Conservation (phyloP, 2,888 invertebrate genomes). For the Graphium colonna region DNA sequence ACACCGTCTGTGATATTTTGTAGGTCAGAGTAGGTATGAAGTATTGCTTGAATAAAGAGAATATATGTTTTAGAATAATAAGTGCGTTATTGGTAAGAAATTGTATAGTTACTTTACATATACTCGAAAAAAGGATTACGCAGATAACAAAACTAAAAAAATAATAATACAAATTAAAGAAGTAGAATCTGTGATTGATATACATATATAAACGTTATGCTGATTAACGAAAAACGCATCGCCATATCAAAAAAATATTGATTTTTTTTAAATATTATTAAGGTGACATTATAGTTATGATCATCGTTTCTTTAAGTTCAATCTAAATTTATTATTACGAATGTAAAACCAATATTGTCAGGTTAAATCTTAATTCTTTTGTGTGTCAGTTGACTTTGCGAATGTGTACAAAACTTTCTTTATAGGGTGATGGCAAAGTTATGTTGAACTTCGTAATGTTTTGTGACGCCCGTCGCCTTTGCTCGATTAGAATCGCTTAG, state of each 20-base stretch:
- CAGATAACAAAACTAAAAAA: conserved; percentile 47
- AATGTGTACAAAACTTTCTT: background rate
- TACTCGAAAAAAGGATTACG: conserved; percentile 54
- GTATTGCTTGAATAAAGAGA: conserved; percentile 74
- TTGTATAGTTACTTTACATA: conserved; percentile 60
- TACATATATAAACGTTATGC: conserved; percentile 71
- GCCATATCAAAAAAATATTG: conserved; percentile 74
- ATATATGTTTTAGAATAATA: conserved; percentile 73
- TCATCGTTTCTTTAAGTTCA: conserved; percentile 39
- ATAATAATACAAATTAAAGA: conserved; percentile 57
- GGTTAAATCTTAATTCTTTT: background rate
- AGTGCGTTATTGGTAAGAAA: conserved; percentile 72
- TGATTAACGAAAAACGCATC: conserved; percentile 63
- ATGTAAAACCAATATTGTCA: conserved; percentile 2
- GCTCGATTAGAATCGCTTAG: conserved; percentile 1
- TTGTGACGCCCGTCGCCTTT: background rate
- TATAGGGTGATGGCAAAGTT: background rate
- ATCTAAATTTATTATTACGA: conserved; percentile 39
- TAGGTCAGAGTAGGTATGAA: conserved; percentile 75
- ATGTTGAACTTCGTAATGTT: background rate
- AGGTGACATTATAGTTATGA: conserved; percentile 39
- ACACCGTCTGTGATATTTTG: conserved; percentile 80
- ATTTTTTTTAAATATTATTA: conserved; percentile 58
- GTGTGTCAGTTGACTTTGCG: background rate
- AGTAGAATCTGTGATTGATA: conserved; percentile 75